These are phyloP conservation scores for Drosophila seguyi DNA, from an alignment of 1,140 invertebrate species.

Conservation along the genomic window DNA sequence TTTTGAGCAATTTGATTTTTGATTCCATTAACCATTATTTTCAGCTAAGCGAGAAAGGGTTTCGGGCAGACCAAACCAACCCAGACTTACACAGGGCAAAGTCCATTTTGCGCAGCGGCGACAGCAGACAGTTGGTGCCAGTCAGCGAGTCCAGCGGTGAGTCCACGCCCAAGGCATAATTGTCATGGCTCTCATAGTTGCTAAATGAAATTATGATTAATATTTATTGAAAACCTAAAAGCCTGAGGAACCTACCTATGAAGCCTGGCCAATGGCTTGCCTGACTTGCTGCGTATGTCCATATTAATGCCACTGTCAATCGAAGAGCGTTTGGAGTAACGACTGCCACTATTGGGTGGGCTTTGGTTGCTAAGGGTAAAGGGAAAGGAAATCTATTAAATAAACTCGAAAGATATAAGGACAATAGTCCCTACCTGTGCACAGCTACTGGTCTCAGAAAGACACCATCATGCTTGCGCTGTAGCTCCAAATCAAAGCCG, in stretches of 20 bases:
- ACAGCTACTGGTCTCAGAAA: constrained; percentile 88
- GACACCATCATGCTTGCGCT: constrained; percentile 87
- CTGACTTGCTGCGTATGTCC: constrained; percentile 84
- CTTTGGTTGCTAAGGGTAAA: constrained; percentile 76
- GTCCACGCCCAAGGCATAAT: constrained; percentile 75
- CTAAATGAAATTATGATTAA: not conserved
- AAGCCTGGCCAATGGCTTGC: constrained; percentile 84
- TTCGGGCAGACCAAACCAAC: not conserved
- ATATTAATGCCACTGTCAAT: constrained; percentile 94
- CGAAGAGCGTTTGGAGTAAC: constrained; percentile 91
- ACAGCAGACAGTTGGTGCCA: constrained; percentile 70
- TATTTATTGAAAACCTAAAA: not conserved
- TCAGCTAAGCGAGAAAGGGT: constrained; percentile 4
- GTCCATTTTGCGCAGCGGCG: constrained; percentile 87
- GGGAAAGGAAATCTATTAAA: not conserved
- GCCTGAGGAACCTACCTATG: constrained; percentile 85
- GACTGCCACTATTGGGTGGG: constrained; percentile 84
- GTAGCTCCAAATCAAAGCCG: constrained; percentile 66
- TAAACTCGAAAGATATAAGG: not conserved
- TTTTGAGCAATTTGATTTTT: constrained; percentile 44
- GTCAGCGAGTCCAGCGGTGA: constrained; percentile 85
- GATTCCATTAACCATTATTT: constrained; percentile 1
- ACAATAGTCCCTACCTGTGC: constrained; percentile 78
- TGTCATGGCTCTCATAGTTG: constrained; percentile 76
- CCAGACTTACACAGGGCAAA: constrained; percentile 89